Evolutionary conservation across 2,888 invertebrate species (phyloP), one percentile per base, ranked within the genome.

Genomic region (Zhuqinia jingwanae): DNA sequence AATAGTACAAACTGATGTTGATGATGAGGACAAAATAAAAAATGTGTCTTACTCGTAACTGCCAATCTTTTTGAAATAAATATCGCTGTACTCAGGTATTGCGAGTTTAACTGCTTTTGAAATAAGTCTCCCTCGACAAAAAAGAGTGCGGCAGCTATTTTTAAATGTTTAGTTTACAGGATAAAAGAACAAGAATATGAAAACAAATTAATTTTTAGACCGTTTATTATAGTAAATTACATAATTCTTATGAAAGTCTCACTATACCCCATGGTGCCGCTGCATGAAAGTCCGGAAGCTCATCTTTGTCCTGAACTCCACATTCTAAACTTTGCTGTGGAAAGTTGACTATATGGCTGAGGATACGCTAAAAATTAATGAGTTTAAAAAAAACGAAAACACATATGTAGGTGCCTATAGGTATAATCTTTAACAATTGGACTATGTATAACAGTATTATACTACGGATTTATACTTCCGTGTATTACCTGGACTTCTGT

Each of bases 81-180:
- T 22, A 73, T 73, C 3, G 81, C 81, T 13, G 81, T 73, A 22
- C 30, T 81, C n/a, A 81, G 36, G 20, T 81, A 81, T 27, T 73
- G 15, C 13, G 42, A 58, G 15, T 73, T 70, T 42, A 60, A 15
- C 6, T 81, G 22, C 70, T 73, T 81, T 27, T 45, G 56, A 36
- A 81, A 81, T 20, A 73, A 42, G 60, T 81, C 81, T 27, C 81
- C 81, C 45, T 81, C 81, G 42, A 81, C 81, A 5, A 53, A 81
- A 73, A 81, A 81, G 0, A 81, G 45, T n/a, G 81, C 81, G 30
- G 73, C 73, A 17, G 81, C 58, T 77, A n/a, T 25, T 20, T 10
- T 10, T 3, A 70, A n/a, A 42, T 47, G n/a, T n/a, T n/a, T n/a
- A n/a, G n/a, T n/a, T n/a, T 3, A 15, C 5, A 36, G 8, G 36